These are phyloP conservation scores for Delia radicum DNA, from an alignment of 1,140 invertebrate genomes.

Conservation along the genomic window DNA sequence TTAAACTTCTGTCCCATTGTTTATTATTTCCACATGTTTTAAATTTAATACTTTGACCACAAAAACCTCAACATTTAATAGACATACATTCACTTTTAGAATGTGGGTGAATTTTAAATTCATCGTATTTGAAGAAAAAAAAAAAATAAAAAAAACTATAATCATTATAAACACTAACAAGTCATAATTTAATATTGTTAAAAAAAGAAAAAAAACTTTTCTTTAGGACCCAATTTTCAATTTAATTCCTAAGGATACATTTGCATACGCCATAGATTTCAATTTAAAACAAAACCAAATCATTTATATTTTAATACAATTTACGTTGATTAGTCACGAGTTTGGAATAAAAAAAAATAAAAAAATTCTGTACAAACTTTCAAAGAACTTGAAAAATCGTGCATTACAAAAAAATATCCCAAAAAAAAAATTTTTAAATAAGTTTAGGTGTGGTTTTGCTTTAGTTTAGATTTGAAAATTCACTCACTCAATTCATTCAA, in stretches of 20 bases:
- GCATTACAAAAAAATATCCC: neutral
- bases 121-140: neutral
- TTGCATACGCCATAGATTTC: neutral
- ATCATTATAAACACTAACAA: constrained; percentile 1
- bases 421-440: neutral
- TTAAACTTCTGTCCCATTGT: no score
- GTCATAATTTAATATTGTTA: constrained; percentile 13
- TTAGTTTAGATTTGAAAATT: neutral
- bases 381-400: constrained; percentile 22
- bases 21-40: no score
- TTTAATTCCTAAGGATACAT: constrained; percentile 12
- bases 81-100: neutral
- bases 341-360: neutral
- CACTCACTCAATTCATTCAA: neutral
- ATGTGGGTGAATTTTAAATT: neutral
- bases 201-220: neutral
- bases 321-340: constrained; percentile 20
- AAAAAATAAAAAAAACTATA: neutral
- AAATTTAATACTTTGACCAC: no score
- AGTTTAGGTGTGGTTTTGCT: neutral
- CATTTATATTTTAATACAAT: neutral
- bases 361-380: constrained; percentile 7
- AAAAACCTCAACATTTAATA: no score
- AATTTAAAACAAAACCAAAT: neutral
- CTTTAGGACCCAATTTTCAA: constrained; percentile 1